Evolutionary conservation across 2,797 vertebrate species (phyloP).

Genomic region (Tokudaia tokunoshimensis): DNA sequence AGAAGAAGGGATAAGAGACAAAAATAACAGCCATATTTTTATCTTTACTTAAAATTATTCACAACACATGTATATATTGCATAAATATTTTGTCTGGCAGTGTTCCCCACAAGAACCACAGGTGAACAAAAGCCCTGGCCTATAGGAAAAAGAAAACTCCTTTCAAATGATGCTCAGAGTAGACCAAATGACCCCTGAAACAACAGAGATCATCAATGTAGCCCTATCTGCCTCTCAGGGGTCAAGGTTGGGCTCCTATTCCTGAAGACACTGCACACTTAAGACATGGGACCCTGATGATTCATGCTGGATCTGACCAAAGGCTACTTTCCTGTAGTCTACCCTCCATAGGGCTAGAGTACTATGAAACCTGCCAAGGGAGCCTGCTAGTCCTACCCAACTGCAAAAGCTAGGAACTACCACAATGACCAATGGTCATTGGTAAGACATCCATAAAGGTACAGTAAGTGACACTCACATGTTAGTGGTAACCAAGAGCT

Average conservation of each 20-base stretch:
- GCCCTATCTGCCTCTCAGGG: background rate
- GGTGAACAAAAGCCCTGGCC: too few relatives aligned
- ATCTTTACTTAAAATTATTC: too few relatives aligned
- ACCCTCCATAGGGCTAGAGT: background rate
- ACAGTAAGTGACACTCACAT: background rate
- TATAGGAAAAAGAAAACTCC: too few relatives aligned
- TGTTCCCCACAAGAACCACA: too few relatives aligned
- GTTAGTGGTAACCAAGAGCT: too few relatives aligned
- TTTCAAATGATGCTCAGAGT: too few relatives aligned
- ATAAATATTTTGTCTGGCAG: too few relatives aligned
- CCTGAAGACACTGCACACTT: background rate
- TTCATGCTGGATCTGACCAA: background rate
- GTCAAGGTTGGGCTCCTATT: background rate
- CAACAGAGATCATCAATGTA: background rate
- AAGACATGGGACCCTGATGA: background rate
- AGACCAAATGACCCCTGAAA: too few relatives aligned
- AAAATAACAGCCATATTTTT: too few relatives aligned
- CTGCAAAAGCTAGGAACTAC: background rate
- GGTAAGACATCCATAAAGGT: background rate
- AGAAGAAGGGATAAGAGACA: too few relatives aligned
- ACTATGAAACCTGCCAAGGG: background rate
- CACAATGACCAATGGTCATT: background rate
- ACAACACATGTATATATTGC: too few relatives aligned
- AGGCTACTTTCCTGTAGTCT: background rate
- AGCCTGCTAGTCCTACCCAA: background rate